Percentiles rank a stretch among this genome's conserved stretches.
Evolutionary conservation across 2,113 vertebrate genomes (phyloP).

Genomic region (Lutjanus erythropterus): DNA sequence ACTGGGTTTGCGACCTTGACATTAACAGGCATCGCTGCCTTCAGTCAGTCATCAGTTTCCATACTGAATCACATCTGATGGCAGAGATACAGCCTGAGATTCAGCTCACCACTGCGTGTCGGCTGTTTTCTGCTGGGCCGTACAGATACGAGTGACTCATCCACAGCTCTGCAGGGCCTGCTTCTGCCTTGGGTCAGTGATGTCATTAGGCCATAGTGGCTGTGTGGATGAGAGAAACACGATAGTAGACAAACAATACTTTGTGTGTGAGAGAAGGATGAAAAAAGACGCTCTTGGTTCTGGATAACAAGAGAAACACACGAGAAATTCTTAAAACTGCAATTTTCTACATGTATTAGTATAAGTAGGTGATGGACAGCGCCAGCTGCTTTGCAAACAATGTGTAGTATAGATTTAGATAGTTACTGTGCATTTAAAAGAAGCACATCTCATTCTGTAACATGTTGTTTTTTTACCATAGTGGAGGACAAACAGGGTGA

Average conservation of each 20-base stretch:
- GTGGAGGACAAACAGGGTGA: background rate
- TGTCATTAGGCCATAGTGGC: slow-evolving; percentile 58
- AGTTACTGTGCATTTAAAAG: background rate
- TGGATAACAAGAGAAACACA: background rate
- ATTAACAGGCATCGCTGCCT: slow-evolving; percentile 23
- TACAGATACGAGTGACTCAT: slow-evolving; percentile 66
- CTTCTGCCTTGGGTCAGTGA: slow-evolving; percentile 60
- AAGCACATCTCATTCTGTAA: background rate
- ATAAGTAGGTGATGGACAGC: no score
- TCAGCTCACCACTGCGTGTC: slow-evolving; percentile 34
- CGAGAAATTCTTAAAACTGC: background rate
- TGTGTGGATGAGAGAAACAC: slow-evolving; percentile 17
- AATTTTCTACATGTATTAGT: no score
- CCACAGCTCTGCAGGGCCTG: slow-evolving; percentile 41
- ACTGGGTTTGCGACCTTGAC: slow-evolving; percentile 24
- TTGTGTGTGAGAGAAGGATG: background rate
- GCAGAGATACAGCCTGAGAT: slow-evolving; percentile 44
- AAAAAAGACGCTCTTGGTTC: background rate
- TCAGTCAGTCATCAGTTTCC: slow-evolving; percentile 42
- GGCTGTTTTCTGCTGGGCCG: slow-evolving; percentile 55
- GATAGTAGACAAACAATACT: slow-evolving; percentile 26
- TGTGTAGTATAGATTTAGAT: background rate
- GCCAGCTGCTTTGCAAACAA: background rate
- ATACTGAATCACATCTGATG: slow-evolving; percentile 56
- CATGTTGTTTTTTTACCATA: background rate